These are phyloP conservation scores for Ceriagrion tenellum DNA, from an alignment of 2,888 invertebrate species.

Conservation along the genomic window DNA sequence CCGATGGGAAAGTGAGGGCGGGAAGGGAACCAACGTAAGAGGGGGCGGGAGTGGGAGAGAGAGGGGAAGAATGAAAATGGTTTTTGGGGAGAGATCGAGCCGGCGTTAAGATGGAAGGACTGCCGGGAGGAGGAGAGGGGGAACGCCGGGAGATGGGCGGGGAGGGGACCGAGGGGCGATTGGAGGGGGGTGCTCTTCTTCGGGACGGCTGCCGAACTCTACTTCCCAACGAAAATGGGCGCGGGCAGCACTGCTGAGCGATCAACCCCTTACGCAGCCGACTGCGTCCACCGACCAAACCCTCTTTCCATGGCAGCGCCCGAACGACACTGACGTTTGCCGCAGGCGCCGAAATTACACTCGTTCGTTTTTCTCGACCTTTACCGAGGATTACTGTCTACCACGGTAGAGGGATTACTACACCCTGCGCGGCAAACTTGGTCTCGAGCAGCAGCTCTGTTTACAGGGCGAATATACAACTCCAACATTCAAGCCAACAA, in stretches of 20 bases:
- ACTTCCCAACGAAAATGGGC: not conserved
- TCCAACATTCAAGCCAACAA: too few relatives aligned
- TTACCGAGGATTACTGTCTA: too few relatives aligned
- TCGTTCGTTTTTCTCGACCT: too few relatives aligned
- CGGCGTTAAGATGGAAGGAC: not conserved
- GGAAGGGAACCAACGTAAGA: not conserved
- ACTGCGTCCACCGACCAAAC: not conserved
- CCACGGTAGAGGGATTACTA: too few relatives aligned
- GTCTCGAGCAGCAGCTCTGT: too few relatives aligned
- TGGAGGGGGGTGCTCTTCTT: not conserved
- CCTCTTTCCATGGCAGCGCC: not conserved
- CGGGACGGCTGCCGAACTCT: not conserved
- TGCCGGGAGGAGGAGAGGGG: not conserved
- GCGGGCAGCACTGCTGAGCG: not conserved
- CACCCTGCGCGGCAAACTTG: too few relatives aligned
- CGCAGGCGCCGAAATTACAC: too few relatives aligned
- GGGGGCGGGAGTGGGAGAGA: not conserved
- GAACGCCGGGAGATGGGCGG: not conserved
- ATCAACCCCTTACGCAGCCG: not conserved
- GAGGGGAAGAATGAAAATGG: not conserved
- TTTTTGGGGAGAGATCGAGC: conserved; percentile 25
- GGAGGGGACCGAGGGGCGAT: not conserved
- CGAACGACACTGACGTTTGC: too few relatives aligned
- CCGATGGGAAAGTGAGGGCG: not conserved
- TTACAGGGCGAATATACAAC: too few relatives aligned